Evolutionary conservation across 2,888 invertebrate genomes (phyloP), one percentile per base, ranked within the genome.

Genomic region (Aspidiotus rigidus): DNA sequence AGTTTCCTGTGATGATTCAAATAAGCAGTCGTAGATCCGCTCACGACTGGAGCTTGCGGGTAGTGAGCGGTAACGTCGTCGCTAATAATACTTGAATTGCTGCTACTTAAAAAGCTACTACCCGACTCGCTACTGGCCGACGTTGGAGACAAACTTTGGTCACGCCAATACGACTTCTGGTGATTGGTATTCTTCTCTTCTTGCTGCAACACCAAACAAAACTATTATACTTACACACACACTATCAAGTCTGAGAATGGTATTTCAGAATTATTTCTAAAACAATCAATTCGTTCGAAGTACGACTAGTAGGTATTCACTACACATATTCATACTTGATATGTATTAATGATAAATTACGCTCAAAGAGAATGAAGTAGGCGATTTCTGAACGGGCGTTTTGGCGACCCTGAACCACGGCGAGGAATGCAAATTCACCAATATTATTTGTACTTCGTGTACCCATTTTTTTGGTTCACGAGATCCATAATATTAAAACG

Each of bases 1-100:
- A 67, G 40, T 39, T 67, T 67, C 15, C 59, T 67, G 16, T 67
- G 67, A 1, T 60, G 59, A 60, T 67, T 67, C n/a, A 44, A 39
- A 39, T 16, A 44, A 11, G 44, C 42, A 1, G 59, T 17, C 7
- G 59, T 40, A 49, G n/a, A n/a, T 11, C 11, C 49, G 49, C 11
- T 49, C 11, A 49, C n/a, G 28, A 49, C 59, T 17, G 57, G 41
- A 59, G 57, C 66, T 42, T 53, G 59, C 40, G 40, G 17, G 44
- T 54, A 55, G 17, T 64, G 64, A 3, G 57, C 40, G 9, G 39
- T 57, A 17, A 67, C 39, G 17, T 67, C 67, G 39, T 67, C 67
- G 7, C 67, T 57, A 7, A 59, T 59, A 11, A 67, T 67, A 53
- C 67, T 67, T 0, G n/a, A 67, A 40, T 67, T 60, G 39, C 67